These are phyloP conservation scores for Blastobasis lacticolella DNA, from an alignment of 2,888 invertebrate species.

Conservation along the genomic window DNA sequence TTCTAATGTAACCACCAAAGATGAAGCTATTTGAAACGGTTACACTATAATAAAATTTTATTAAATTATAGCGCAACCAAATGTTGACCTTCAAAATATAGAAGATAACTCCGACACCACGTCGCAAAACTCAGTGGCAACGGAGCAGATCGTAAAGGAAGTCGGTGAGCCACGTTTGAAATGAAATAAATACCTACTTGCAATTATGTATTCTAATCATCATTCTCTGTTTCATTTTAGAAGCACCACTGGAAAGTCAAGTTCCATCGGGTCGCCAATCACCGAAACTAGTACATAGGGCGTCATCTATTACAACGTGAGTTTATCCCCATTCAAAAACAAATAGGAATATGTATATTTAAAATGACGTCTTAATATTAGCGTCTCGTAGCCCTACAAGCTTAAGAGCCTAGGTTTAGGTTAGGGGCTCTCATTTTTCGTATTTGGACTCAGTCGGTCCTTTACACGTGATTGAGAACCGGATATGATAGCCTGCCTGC, in stretches of 20 bases:
- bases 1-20: no score
- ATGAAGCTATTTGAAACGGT: neutral
- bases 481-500: no score
- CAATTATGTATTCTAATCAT: neutral
- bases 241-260: constrained; percentile 43
- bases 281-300: constrained; percentile 75
- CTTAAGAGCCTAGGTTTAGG: no score
- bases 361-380: no score
- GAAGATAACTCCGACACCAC: constrained; percentile 36
- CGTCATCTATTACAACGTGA: constrained; percentile 73
- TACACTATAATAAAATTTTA: neutral
- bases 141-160: constrained; percentile 53
- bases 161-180: constrained; percentile 35
- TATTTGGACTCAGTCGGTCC: no score
- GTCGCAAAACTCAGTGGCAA: constrained; percentile 46
- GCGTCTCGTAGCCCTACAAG: no score
- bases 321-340: constrained; percentile 12
- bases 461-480: no score
- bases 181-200: neutral
- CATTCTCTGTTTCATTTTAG: constrained; percentile 26
- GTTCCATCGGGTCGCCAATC: constrained; percentile 34
- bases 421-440: no score
- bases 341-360: no score
- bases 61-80: constrained; percentile 11
- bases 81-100: constrained; percentile 37